A percentile compares a stretch with the other conserved stretches of the same genome.
phyloP scores from a whole-genome alignment of 2,113 vertebrate genomes.

The Edolisoma coerulescens region DNA sequence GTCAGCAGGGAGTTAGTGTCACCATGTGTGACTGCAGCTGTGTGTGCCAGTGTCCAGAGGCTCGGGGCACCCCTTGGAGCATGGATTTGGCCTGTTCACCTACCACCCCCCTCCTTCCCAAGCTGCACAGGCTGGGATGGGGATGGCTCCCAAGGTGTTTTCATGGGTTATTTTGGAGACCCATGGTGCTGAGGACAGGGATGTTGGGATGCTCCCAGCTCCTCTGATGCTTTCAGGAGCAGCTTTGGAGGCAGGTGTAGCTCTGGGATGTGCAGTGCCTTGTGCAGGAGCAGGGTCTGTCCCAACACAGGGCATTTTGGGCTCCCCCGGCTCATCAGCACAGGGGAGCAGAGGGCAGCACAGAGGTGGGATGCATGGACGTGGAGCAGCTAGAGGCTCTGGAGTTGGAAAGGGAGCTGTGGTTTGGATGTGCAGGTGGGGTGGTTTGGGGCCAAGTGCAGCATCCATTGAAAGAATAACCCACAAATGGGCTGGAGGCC shows the following conservation, averaged over 20 bases:
- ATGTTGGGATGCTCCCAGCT: not conserved
- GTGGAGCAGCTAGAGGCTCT: not conserved
- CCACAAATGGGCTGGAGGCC: constrained; percentile 5
- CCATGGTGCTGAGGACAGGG: accelerated
- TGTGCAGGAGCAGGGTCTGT: not conserved
- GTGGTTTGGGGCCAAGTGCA: not conserved
- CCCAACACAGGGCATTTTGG: accelerated
- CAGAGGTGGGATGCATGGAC: not conserved
- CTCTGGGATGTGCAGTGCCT: not conserved
- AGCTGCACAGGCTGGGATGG: too few species aligned
- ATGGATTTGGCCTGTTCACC: not conserved
- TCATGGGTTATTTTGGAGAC: not conserved
- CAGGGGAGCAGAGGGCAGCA: accelerated
- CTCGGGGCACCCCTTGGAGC: not conserved
- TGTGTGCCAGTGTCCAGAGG: not conserved
- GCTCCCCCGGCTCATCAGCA: accelerated
- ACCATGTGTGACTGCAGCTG: accelerated
- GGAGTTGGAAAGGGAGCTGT: not conserved
- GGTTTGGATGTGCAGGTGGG: constrained; percentile 9
- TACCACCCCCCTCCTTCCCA: not conserved
- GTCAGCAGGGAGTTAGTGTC: not conserved
- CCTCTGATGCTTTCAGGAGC: not conserved
- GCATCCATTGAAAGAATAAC: constrained; percentile 32
- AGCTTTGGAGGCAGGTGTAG: not conserved
- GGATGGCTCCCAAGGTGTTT: too few species aligned